Evolutionary conservation across 2,888 invertebrate species (phyloP).

Genomic region (Mythimna pallens): DNA sequence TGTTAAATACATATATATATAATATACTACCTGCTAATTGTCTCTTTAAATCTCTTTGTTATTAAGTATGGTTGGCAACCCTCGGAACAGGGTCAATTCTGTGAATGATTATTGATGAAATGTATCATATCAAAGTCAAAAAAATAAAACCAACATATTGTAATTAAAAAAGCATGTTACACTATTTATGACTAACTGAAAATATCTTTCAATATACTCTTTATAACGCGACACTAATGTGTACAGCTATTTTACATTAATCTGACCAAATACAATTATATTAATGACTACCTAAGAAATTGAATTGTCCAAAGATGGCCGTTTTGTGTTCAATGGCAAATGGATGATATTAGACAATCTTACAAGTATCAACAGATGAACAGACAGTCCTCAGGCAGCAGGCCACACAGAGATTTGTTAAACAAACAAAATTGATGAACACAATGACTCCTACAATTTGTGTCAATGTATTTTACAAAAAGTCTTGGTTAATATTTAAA

Average conservation of each 20-base stretch:
- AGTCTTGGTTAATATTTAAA: conserved; percentile 30
- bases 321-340: conserved; percentile 25
- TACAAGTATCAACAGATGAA: conserved; percentile 20
- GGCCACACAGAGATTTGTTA: conserved; percentile 6
- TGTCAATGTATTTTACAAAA: conserved; percentile 36
- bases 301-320: conserved; percentile 40
- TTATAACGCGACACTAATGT: conserved; percentile 77
- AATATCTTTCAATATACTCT: conserved; percentile 81
- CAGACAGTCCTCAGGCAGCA: conserved; percentile 15
- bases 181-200: conserved; percentile 86
- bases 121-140: conserved; percentile 20
- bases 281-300: conserved; percentile 42
- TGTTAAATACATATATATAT: no score
- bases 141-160: conserved; percentile 79
- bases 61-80: no score
- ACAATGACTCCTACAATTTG: conserved; percentile 25
- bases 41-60: no score
- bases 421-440: conserved; percentile 22
- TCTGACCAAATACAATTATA: conserved; percentile 68
- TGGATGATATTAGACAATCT: background rate
- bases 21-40: no score
- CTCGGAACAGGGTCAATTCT: background rate
- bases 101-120: background rate
- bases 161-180: conserved; percentile 88
- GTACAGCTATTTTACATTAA: conserved; percentile 85